phyloP scores from a whole-genome alignment of 2,797 vertebrate species.

The Hemitrygon akajei region DNA sequence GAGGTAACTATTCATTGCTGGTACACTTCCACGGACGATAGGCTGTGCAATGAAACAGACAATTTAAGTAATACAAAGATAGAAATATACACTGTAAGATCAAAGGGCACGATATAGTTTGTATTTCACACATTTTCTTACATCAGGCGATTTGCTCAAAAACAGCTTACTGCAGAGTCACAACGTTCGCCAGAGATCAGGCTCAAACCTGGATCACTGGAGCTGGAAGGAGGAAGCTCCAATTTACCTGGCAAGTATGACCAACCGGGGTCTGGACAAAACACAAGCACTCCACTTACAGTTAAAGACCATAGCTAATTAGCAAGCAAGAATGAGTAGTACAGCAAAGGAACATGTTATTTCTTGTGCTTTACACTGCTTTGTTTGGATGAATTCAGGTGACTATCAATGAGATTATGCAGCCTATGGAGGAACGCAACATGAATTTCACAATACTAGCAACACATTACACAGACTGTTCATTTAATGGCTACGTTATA shows the following conservation, averaged over 20 bases:
- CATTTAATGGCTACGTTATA: no score
- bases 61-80: not conserved
- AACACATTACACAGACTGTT: no score
- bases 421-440: not conserved
- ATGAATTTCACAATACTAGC: no score
- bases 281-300: conserved; percentile 30
- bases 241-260: not conserved
- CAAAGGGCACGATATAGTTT: not conserved
- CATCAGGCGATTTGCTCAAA: no score
- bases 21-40: conserved; percentile 85
- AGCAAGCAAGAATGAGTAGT: not conserved
- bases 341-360: not conserved
- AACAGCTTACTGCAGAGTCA: not conserved
- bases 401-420: not conserved
- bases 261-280: conserved; percentile 26
- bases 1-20: conserved; percentile 85
- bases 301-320: not conserved
- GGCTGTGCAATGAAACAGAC: conserved; percentile 61
- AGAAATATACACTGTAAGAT: not conserved
- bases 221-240: no score
- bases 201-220: no score
- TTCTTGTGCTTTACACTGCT: not conserved
- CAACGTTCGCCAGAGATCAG: no score
- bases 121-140: not conserved
- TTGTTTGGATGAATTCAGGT: not conserved